A percentile compares a stretch with the other conserved stretches of the same genome.
These are phyloP conservation scores for Abscondita cerata DNA, from an alignment of 2,888 invertebrate species.

Conservation along the genomic window DNA sequence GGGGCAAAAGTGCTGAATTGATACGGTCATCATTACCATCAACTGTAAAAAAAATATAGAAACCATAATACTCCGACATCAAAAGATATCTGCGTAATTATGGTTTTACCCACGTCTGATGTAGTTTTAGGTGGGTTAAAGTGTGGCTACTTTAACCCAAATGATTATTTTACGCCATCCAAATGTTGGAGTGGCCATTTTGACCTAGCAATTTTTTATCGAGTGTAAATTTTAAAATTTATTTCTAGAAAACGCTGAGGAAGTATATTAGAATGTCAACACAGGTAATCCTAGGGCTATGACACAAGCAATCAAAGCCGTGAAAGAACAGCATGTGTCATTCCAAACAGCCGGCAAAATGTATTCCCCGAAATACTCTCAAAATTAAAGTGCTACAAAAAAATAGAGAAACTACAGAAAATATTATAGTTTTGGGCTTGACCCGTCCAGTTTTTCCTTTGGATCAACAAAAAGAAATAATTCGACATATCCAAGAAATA, in stretches of 20 bases:
- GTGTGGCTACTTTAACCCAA: too few relatives aligned
- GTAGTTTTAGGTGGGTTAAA: background rate
- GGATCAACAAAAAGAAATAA: constrained; percentile 14
- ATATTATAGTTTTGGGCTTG: background rate
- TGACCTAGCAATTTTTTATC: background rate
- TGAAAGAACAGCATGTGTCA: constrained; percentile 1
- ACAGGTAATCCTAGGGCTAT: background rate
- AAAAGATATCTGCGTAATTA: background rate
- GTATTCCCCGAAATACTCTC: background rate
- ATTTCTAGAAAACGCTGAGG: background rate
- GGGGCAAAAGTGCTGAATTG: too few relatives aligned
- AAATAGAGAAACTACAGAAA: too few relatives aligned
- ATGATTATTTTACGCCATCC: background rate
- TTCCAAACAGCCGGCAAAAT: constrained; percentile 4
- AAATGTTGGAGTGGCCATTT: background rate
- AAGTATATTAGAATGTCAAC: too few relatives aligned
- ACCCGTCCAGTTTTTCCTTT: constrained; percentile 7
- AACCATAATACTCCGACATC: too few relatives aligned
- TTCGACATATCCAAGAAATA: background rate
- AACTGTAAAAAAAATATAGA: too few relatives aligned
- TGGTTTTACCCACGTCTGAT: background rate
- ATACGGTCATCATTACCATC: too few relatives aligned
- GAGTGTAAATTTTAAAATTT: background rate
- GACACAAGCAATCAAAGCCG: background rate
- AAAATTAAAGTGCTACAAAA: too few relatives aligned